phyloP scores from a whole-genome alignment of 1,140 invertebrate genomes.

The Eumaeus atala region DNA sequence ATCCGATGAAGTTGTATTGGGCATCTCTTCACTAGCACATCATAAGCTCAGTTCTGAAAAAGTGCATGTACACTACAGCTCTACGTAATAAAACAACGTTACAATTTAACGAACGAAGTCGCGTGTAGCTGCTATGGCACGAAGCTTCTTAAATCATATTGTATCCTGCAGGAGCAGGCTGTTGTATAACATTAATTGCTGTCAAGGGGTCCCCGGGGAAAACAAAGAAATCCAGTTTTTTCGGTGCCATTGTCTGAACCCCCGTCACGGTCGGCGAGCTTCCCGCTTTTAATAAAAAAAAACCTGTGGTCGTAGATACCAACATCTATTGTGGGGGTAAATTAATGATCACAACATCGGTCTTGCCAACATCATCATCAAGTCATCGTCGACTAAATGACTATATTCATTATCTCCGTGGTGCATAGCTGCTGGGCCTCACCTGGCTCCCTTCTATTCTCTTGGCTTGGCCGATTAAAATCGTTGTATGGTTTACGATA shows the following conservation, averaged over 20 bases:
- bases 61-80: no score
- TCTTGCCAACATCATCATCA: background rate
- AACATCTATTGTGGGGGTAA: background rate
- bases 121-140: background rate
- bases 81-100: no score
- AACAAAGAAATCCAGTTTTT: constrained; percentile 45
- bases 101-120: no score
- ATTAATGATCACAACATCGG: constrained; percentile 4
- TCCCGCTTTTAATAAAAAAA: constrained; percentile 18
- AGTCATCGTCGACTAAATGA: background rate
- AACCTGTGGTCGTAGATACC: constrained; percentile 5
- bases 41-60: no score
- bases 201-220: constrained; percentile 39
- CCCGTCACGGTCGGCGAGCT: constrained; percentile 39
- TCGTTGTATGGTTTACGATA: no score
- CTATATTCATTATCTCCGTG: no score
- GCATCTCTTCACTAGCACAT: no score
- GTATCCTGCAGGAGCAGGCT: background rate
- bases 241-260: constrained; percentile 45
- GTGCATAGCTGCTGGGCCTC: no score
- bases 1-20: no score
- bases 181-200: constrained; percentile 55
- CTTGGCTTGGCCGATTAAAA: no score
- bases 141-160: background rate
- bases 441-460: no score